Percentiles rank a stretch among this genome's conserved stretches.
These are phyloP conservation scores for Ia io DNA, from an alignment of 2,113 vertebrate genomes.

Conservation along the genomic window DNA sequence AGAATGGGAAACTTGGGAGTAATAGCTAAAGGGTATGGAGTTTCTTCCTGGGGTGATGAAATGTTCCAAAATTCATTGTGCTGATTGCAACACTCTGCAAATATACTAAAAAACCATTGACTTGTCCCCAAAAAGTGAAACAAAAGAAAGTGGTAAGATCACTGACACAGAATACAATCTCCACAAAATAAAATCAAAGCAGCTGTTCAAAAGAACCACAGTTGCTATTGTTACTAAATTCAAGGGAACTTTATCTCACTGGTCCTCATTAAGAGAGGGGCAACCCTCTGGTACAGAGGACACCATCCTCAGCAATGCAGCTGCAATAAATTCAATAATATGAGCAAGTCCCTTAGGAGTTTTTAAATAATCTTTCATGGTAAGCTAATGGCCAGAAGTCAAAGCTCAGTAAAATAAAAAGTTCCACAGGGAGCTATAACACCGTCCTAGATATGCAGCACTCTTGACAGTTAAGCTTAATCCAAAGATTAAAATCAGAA, in stretches of 20 bases:
- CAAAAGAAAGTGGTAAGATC: background rate
- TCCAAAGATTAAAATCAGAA: slow-evolving; percentile 44
- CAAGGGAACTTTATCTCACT: background rate
- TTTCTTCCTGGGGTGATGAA: slow-evolving; percentile 1
- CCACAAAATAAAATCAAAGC: slow-evolving; percentile 48
- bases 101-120: background rate
- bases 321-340: slow-evolving; percentile 28
- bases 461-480: slow-evolving; percentile 7
- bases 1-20: background rate
- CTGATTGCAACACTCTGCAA: background rate
- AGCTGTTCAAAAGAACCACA: slow-evolving; percentile 27
- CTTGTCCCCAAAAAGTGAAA: background rate
- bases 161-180: slow-evolving; percentile 1
- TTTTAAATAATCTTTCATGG: slow-evolving; percentile 54
- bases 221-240: slow-evolving; percentile 35
- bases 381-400: slow-evolving; percentile 48
- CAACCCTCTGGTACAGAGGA: background rate
- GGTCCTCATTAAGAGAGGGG: slow-evolving; percentile 22
- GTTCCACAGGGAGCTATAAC: slow-evolving; percentile 27
- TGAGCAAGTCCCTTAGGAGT: slow-evolving; percentile 23
- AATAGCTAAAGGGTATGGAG: background rate
- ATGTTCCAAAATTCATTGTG: background rate
- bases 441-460: background rate
- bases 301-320: background rate
- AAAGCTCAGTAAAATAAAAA: slow-evolving; percentile 61